phyloP scores from a whole-genome alignment of 2,888 invertebrate species.

The Drosophila siamana region DNA sequence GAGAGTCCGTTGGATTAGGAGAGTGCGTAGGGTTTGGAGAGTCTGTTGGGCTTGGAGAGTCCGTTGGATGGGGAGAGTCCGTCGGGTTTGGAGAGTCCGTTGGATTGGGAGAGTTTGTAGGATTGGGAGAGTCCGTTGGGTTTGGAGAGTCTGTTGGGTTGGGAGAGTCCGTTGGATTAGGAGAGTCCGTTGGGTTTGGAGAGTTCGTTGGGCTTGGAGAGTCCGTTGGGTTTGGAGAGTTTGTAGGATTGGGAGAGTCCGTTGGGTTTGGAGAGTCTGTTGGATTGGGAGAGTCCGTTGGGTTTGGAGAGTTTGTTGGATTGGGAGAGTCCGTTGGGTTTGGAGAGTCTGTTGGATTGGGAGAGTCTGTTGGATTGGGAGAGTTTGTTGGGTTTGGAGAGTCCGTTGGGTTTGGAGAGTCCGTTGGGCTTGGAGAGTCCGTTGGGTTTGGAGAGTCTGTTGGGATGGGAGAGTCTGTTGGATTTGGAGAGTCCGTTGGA shows the following conservation, averaged over 20 bases:
- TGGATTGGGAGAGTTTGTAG: too few species aligned
- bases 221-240: too few species aligned
- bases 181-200: too few species aligned
- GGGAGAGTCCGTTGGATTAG: too few species aligned
- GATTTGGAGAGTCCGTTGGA: background rate
- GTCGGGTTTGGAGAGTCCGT: too few species aligned
- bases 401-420: background rate
- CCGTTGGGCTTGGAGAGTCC: background rate
- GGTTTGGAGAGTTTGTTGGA: background rate
- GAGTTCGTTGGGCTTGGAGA: too few species aligned
- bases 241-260: too few species aligned
- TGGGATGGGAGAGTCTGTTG: background rate
- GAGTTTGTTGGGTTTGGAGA: background rate
- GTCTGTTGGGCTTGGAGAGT: too few species aligned
- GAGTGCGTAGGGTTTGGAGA: background rate
- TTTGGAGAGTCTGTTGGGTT: too few species aligned
- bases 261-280: too few species aligned
- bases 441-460: background rate
- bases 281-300: too few species aligned
- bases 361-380: background rate
- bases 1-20: background rate
- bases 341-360: background rate
- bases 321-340: background rate
- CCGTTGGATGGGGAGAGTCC: background rate
- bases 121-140: too few species aligned